phyloP scores from a whole-genome alignment of 37 sponge, comb jelly and placozoan species.

The Axinella damicornis region DNA sequence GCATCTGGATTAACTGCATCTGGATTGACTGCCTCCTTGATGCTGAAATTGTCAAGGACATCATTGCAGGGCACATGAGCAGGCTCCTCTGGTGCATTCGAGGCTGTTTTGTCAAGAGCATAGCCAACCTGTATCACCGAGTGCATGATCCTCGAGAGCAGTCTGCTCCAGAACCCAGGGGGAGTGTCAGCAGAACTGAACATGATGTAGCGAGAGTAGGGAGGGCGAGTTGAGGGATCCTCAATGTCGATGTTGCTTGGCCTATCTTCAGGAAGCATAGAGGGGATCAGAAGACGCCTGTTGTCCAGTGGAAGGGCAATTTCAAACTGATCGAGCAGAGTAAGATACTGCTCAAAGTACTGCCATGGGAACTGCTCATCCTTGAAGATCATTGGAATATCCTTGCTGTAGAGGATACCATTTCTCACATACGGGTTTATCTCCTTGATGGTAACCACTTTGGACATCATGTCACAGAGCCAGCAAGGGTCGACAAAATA shows the following conservation, averaged over 20 bases:
- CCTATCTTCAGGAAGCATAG: constrained; percentile 72
- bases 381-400: constrained; percentile 70
- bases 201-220: constrained; percentile 60
- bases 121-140: constrained; percentile 38
- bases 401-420: constrained; percentile 65
- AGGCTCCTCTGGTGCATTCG: not conserved
- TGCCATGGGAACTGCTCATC: constrained; percentile 82
- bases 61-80: not conserved
- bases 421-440: constrained; percentile 82
- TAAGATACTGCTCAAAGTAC: constrained; percentile 82
- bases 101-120: constrained; percentile 34
- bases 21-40: no score
- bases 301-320: constrained; percentile 89
- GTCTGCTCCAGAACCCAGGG: constrained; percentile 91
- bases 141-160: constrained; percentile 85
- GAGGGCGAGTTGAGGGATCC: not conserved
- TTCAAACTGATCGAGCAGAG: constrained; percentile 88
- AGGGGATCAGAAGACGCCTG: constrained; percentile 83
- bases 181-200: constrained; percentile 63
- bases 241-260: constrained; percentile 35
- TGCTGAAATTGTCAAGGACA: not conserved
- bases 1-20: no score
- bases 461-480: constrained; percentile 94
- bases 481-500: constrained; percentile 92
- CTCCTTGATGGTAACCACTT: constrained; percentile 81